Percentiles rank a stretch among this genome's conserved stretches.
Conservation (phyloP, 2,113 vertebrate species). For the Azemiops feae region DNA sequence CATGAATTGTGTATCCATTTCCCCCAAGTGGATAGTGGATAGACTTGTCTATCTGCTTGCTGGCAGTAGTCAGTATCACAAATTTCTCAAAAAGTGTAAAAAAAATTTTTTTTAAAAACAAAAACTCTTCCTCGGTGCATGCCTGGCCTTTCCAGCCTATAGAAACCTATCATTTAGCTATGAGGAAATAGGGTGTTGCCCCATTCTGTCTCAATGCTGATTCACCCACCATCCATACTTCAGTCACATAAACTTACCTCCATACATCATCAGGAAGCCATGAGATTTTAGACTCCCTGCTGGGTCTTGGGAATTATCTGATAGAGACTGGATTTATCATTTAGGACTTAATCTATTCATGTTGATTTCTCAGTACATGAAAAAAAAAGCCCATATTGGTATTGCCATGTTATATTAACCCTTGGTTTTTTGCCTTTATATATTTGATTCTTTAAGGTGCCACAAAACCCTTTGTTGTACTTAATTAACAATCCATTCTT, state of each 20-base stretch:
- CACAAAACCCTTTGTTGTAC: background rate
- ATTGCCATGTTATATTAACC: background rate
- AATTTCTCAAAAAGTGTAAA: background rate
- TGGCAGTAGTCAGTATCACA: background rate
- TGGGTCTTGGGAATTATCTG: background rate
- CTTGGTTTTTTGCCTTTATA: background rate
- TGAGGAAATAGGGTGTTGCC: background rate
- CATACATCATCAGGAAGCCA: background rate
- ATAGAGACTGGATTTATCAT: background rate
- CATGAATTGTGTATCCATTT: background rate
- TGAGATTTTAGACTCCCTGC: background rate
- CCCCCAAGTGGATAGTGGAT: background rate
- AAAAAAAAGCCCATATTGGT: background rate
- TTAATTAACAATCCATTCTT: background rate
- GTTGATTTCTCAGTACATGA: background rate
- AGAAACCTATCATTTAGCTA: background rate
- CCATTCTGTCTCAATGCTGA: background rate
- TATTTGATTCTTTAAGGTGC: background rate
- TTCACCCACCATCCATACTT: background rate
- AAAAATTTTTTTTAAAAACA: background rate
- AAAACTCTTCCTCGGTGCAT: background rate
- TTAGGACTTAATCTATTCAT: background rate
- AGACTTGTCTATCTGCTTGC: background rate
- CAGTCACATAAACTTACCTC: background rate
- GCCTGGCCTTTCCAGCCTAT: background rate